Conservation (phyloP, 1,140 invertebrate species). For the Eupristina koningsbergeri region DNA sequence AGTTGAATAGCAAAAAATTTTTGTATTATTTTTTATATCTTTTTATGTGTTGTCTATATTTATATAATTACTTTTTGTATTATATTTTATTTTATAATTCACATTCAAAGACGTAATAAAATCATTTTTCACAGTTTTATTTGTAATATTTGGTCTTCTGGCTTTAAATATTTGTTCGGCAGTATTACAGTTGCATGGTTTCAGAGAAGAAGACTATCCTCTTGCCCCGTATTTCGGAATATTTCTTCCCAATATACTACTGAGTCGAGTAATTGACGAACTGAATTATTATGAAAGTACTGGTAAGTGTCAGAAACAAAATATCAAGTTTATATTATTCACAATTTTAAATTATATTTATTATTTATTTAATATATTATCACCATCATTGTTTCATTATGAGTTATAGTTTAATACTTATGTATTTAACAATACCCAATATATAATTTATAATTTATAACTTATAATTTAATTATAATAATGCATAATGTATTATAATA, state of each 20-base stretch:
- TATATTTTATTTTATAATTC: no score
- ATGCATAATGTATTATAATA: no score
- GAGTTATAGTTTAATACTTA: not conserved
- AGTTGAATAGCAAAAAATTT: no score
- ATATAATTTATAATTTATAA: no score
- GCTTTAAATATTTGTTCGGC: not conserved
- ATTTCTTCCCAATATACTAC: slow-evolving; percentile 42
- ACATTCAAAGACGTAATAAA: not conserved
- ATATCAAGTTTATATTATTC: not conserved
- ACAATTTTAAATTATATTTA: not conserved
- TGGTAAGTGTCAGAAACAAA: not conserved
- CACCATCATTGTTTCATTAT: not conserved
- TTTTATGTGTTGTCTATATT: no score
- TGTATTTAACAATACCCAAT: not conserved
- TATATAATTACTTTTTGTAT: no score
- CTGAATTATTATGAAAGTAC: slow-evolving; percentile 44
- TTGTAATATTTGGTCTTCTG: slow-evolving; percentile 19
- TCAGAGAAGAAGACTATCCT: slow-evolving; percentile 9
- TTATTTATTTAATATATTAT: not conserved
- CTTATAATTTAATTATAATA: no score
- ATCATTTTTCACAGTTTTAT: slow-evolving; percentile 27
- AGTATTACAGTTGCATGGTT: slow-evolving; percentile 9
- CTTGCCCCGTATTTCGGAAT: slow-evolving; percentile 46
- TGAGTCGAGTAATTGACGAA: slow-evolving; percentile 28
- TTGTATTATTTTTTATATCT: no score